Conservation (phyloP, 2,113 vertebrate genomes). For the Myrmecophaga tridactyla region DNA sequence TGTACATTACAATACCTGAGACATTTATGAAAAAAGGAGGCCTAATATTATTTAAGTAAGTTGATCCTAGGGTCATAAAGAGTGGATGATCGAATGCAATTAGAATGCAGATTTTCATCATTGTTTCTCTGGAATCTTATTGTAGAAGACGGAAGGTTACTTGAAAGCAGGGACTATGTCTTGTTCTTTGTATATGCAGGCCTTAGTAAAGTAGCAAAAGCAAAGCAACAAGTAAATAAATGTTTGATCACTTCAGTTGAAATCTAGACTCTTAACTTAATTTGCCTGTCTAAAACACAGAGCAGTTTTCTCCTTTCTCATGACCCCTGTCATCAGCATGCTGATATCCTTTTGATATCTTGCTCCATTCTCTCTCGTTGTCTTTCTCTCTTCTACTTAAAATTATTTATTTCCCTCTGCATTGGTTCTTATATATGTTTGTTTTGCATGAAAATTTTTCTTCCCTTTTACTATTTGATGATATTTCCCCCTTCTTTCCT, state of each 20-base stretch:
- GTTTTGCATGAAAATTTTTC: too few species aligned
- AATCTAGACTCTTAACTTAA: constrained; percentile 21
- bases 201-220: neutral
- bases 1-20: neutral
- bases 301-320: neutral
- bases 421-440: neutral
- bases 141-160: neutral
- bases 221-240: neutral
- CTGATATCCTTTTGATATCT: neutral
- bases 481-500: too few species aligned
- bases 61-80: neutral
- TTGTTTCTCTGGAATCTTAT: neutral
- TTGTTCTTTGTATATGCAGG: neutral
- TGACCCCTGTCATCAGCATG: neutral
- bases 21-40: neutral
- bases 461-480: too few species aligned
- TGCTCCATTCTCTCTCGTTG: neutral
- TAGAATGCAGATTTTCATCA: neutral
- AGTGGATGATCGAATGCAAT: neutral
- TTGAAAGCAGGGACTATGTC: neutral
- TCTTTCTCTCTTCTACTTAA: neutral
- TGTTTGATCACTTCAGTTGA: neutral
- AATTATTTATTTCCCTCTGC: neutral
- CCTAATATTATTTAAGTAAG: neutral
- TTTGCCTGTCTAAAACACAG: neutral